Percentiles rank a stretch among this genome's conserved stretches.
Conservation (phyloP, 30 jellyfish, hydroid and myxozoan species). For the Chrysaora quinquecirrha region DNA sequence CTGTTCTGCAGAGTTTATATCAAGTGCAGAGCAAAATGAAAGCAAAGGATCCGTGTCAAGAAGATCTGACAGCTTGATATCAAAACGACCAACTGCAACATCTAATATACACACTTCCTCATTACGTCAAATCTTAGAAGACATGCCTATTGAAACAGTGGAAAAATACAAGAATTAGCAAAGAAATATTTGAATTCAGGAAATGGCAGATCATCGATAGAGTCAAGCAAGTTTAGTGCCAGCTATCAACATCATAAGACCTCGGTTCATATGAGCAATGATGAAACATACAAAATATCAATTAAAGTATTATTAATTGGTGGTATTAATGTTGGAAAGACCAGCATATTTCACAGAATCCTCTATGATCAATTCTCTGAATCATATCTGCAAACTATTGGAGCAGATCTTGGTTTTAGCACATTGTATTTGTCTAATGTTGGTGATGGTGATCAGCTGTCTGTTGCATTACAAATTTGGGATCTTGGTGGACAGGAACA, state of each 20-base stretch:
- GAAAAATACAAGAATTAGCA: slow-evolving; percentile 39
- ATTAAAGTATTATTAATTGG: slow-evolving; percentile 75
- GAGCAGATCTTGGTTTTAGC: slow-evolving; percentile 82
- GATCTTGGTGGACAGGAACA: slow-evolving; percentile 88
- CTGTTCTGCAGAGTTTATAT: slow-evolving; percentile 5
- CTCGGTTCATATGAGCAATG: slow-evolving; percentile 13
- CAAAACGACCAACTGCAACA: slow-evolving; percentile 18
- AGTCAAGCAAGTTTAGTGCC: slow-evolving; percentile 19
- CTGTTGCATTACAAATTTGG: slow-evolving; percentile 77
- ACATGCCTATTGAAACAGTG: slow-evolving; percentile 38
- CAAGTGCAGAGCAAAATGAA: slow-evolving; percentile 18
- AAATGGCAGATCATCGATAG: slow-evolving; percentile 58
- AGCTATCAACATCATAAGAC: background rate
- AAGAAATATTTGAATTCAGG: slow-evolving; percentile 46
- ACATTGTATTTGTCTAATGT: slow-evolving; percentile 47
- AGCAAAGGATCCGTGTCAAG: background rate
- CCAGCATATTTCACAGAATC: slow-evolving; percentile 88
- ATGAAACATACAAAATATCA: slow-evolving; percentile 18
- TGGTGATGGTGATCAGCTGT: slow-evolving; percentile 50
- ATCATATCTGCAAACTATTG: slow-evolving; percentile 81
- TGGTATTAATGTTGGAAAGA: slow-evolving; percentile 82
- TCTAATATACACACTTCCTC: slow-evolving; percentile 28
- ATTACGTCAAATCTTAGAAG: slow-evolving; percentile 53
- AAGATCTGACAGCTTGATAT: background rate
- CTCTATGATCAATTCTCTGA: slow-evolving; percentile 84